Conservation (phyloP, 2,113 vertebrate species). For the Lamprologus callipterus region DNA sequence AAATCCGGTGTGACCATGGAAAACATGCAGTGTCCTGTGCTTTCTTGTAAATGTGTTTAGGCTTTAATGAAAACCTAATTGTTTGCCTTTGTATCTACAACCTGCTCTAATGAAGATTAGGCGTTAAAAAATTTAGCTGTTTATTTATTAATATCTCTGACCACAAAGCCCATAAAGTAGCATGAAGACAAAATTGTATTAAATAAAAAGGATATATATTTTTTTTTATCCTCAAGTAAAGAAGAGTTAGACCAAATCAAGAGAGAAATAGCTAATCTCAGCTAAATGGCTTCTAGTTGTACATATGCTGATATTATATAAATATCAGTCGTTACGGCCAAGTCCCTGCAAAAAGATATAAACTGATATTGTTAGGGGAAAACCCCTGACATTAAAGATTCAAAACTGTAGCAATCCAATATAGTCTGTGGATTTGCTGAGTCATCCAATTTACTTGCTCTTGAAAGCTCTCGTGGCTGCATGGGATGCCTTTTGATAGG, state of each 20-base stretch:
- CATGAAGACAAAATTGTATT: accelerated
- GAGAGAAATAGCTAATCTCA: background rate
- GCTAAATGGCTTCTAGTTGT: background rate
- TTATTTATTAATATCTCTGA: background rate
- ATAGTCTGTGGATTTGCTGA: background rate
- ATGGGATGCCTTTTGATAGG: background rate
- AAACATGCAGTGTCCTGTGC: background rate
- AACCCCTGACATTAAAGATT: background rate
- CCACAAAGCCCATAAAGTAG: background rate
- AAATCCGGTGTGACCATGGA: background rate
- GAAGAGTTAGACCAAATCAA: background rate
- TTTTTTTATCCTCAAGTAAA: background rate
- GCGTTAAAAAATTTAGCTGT: accelerated
- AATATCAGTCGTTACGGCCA: background rate
- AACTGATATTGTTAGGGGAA: background rate
- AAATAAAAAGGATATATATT: background rate
- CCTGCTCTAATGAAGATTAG: background rate
- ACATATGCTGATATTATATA: background rate
- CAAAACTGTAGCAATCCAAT: background rate
- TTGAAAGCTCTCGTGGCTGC: background rate
- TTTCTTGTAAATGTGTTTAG: background rate
- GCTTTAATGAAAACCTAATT: background rate
- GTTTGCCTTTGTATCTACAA: background rate
- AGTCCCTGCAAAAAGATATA: background rate
- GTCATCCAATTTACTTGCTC: background rate